A percentile compares a stretch with the other conserved stretches of the same genome.
phyloP scores from a whole-genome alignment of 1,140 invertebrate genomes.

The Apis cerana region DNA sequence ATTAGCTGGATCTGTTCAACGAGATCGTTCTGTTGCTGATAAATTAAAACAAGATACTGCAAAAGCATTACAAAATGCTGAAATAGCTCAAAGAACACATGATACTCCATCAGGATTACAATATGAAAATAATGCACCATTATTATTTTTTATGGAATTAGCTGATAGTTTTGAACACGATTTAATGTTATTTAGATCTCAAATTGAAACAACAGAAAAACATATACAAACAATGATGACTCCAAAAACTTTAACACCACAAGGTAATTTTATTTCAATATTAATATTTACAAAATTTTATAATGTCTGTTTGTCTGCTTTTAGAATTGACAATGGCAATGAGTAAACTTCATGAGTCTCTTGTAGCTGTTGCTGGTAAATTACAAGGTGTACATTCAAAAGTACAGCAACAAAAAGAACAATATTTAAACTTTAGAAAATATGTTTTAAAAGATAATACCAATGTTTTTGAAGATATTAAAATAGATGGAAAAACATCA shows the following conservation, averaged over 20 bases:
- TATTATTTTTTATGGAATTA: conserved; percentile 88
- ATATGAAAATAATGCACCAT: conserved; percentile 88
- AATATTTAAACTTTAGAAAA: conserved; percentile 90
- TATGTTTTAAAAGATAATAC: conserved; percentile 89
- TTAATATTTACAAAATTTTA: background rate
- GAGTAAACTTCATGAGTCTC: conserved; percentile 90
- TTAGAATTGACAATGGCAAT: conserved; percentile 88
- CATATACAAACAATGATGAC: conserved; percentile 87
- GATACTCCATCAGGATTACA: conserved; percentile 89
- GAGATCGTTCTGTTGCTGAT: conserved; percentile 85
- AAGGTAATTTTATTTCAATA: conserved; percentile 80
- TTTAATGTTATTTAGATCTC: conserved; percentile 86
- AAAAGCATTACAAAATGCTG: conserved; percentile 87
- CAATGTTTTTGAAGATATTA: conserved; percentile 88
- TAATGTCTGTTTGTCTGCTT: conserved; percentile 51
- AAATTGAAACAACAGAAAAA: conserved; percentile 88
- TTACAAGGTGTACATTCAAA: conserved; percentile 90
- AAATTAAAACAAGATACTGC: conserved; percentile 89
- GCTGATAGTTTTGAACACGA: conserved; percentile 88
- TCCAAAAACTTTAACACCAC: conserved; percentile 85
- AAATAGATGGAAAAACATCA: conserved; percentile 70
- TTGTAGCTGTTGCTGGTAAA: conserved; percentile 91
- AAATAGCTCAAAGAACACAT: conserved; percentile 90
- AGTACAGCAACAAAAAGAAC: conserved; percentile 90
- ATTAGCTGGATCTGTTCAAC: conserved; percentile 83